Conservation (phyloP, 2,113 vertebrate genomes). For the Promerops cafer region DNA sequence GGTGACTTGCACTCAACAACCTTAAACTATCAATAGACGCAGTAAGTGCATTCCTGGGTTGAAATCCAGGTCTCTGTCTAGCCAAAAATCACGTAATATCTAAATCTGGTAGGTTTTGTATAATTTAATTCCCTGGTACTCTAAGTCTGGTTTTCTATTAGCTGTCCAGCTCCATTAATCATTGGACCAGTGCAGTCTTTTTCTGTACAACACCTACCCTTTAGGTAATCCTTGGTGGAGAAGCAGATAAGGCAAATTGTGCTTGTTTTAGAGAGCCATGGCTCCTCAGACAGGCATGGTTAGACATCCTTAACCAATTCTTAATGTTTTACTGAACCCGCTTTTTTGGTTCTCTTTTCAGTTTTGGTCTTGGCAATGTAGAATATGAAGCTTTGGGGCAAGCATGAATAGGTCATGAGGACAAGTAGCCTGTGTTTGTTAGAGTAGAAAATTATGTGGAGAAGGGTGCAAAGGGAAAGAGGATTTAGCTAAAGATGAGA, state of each 20-base stretch:
- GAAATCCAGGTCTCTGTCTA: neutral
- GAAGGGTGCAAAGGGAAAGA: neutral
- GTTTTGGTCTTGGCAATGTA: neutral
- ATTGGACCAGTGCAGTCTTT: neutral
- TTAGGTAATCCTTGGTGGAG: neutral
- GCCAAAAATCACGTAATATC: neutral
- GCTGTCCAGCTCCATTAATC: neutral
- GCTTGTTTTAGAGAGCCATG: neutral
- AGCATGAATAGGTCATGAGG: neutral
- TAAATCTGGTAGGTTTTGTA: neutral
- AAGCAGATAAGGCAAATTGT: neutral
- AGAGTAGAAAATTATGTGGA: neutral
- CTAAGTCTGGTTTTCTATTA: neutral
- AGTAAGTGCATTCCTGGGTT: neutral
- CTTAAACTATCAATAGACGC: neutral
- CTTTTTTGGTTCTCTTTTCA: neutral
- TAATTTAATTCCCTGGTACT: neutral
- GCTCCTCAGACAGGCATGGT: neutral
- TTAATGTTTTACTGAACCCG: neutral
- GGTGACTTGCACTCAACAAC: neutral
- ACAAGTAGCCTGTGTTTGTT: neutral
- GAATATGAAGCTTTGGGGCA: neutral
- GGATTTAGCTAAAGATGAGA: neutral
- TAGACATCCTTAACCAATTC: neutral
- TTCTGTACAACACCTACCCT: neutral